Conservation (phyloP, 2,113 vertebrate species). For the Dendrocopos noguchii region DNA sequence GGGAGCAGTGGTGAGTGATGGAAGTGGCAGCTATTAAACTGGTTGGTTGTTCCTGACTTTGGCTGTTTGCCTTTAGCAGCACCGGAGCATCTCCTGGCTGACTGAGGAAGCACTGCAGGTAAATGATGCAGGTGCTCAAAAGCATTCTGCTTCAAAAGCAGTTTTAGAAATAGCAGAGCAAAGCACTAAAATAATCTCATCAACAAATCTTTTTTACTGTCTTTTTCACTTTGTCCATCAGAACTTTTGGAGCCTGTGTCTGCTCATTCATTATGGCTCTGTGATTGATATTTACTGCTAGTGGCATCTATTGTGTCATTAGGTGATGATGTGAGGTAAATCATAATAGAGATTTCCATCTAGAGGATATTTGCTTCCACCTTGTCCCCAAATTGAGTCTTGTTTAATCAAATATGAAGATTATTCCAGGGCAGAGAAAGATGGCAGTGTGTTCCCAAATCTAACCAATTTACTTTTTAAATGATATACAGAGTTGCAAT, state of each 20-base stretch:
- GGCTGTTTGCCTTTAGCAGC: neutral
- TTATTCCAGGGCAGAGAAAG: neutral
- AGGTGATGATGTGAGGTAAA: neutral
- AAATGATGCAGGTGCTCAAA: slow-evolving; percentile 30
- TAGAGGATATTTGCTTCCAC: neutral
- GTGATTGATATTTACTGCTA: neutral
- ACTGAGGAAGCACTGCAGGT: neutral
- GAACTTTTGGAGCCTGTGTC: neutral
- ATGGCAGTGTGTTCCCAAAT: no score
- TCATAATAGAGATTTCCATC: neutral
- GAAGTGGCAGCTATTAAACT: neutral
- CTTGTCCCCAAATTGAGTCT: neutral
- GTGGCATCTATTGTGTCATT: neutral
- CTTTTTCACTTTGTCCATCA: neutral
- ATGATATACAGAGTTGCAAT: neutral
- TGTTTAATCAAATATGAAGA: neutral
- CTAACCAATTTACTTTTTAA: no score
- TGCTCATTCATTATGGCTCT: neutral
- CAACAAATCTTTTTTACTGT: neutral
- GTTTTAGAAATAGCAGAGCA: neutral
- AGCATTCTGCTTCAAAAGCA: neutral
- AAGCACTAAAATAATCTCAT: neutral
- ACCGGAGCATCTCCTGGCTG: neutral
- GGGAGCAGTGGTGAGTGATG: neutral
- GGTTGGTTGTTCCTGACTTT: neutral